phyloP scores from a whole-genome alignment of 2,888 invertebrate genomes.

The Polyommatus iphigenia region DNA sequence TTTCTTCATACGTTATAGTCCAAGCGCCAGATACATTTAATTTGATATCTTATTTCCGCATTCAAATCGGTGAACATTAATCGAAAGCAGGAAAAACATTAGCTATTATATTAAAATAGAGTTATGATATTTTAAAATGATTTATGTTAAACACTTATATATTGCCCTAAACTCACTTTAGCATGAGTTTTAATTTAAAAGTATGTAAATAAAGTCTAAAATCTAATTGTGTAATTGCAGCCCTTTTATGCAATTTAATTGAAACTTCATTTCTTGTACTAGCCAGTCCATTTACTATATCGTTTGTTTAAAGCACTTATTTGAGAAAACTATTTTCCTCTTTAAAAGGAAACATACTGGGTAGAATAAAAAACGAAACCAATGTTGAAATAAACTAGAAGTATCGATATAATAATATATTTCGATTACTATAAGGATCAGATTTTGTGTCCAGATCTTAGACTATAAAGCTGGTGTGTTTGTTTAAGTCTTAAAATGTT shows the following conservation, averaged over 20 bases:
- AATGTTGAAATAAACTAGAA: neutral
- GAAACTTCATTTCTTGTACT: neutral
- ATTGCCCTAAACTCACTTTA: no score
- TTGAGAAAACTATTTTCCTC: neutral
- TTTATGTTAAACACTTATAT: neutral
- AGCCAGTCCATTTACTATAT: neutral
- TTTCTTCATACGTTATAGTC: conserved; percentile 45
- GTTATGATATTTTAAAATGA: neutral
- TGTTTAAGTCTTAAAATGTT: conserved; percentile 46
- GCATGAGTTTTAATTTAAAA: no score
- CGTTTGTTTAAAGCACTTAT: neutral
- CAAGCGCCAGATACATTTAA: conserved; percentile 43
- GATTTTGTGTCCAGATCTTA: neutral
- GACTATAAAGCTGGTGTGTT: conserved; percentile 38
- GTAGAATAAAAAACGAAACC: neutral
- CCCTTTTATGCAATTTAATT: no score
- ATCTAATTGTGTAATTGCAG: no score
- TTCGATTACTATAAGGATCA: neutral
- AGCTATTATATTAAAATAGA: neutral
- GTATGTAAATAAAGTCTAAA: no score
- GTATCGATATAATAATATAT: neutral
- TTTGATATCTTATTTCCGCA: neutral
- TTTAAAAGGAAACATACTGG: neutral
- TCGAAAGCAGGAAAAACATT: neutral
- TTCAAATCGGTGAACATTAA: neutral